Base-by-base conservation (phyloP, 2,888 invertebrate species). In the Cyclophora punctaria region DNA sequence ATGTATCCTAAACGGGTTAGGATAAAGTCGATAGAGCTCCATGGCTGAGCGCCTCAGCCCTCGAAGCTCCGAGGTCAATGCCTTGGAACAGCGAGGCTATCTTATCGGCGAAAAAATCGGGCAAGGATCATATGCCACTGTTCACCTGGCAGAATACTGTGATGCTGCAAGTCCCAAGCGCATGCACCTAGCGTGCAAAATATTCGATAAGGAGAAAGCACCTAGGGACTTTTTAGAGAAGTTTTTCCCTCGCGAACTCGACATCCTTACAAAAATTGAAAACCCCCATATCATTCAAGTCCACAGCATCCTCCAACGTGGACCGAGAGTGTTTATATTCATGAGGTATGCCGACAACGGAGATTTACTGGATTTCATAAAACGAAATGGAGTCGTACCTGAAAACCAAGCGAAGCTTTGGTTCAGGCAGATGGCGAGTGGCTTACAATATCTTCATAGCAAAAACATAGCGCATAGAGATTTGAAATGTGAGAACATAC, bases 281-380 rank as follows among this genome's bases (percentile, higher is more conserved):
- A 97, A 98, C 82, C 95, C 96, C 4, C 95, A 97, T 73, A 94
- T 98, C 46, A 95, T 97, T 60, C 94, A 95, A 90, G 95, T 97
- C 35, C 95, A 96, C 74, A 95, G 95, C 73, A 95, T 95, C 60
- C 82, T 96, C 51, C 95, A 96, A 71, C 90, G 95, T 55, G 95
- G 95, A 3, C 93, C 94, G 5, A 90, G 94, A 68, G 95, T 96
- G 46, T 96, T 96, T 78, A 96, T 96, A 65, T 95, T 97, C 72
- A 97, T 97, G 96, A 92, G 96, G 60, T 94, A 93, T 75, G 97
- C 97, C 7, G 96, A 96, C 66, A 96, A 96, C 68, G 97, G 97
- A 4, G 97, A 97, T 80, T 87, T 97, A 48, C 75, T 97, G 64
- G 95, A 96, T 73, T 96, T 95, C 74, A 93, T 96, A 54, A 93